Percentiles rank a stretch among this genome's conserved stretches.
These are phyloP conservation scores for Felis chaus DNA, from an alignment of 2,113 vertebrate genomes.

Conservation along the genomic window DNA sequence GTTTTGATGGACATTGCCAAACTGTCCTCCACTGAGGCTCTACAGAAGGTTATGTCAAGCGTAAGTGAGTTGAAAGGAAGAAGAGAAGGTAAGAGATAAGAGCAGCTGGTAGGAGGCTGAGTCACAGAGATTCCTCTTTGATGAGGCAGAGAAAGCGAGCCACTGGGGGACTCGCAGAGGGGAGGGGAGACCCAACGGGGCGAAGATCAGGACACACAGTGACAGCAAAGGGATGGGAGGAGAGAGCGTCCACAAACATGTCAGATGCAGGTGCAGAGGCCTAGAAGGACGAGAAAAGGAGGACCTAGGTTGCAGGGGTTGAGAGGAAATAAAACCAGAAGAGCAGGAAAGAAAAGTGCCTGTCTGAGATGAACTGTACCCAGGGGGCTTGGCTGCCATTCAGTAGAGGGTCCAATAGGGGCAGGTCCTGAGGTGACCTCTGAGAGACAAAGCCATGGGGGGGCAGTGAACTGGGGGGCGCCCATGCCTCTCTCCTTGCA, in stretches of 20 bases:
- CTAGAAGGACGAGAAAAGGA: neutral
- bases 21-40: neutral
- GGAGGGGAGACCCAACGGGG: neutral
- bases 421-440: neutral
- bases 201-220: neutral
- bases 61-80: neutral
- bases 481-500: neutral
- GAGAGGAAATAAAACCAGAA: neutral
- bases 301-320: neutral
- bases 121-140: neutral
- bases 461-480: neutral
- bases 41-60: neutral
- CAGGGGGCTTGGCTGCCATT: neutral
- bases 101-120: neutral
- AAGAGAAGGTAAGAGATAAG: constrained; percentile 12
- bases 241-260: neutral
- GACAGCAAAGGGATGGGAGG: neutral
- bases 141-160: constrained; percentile 16
- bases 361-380: neutral
- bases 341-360: neutral
- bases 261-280: neutral
- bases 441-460: neutral
- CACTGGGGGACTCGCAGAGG: neutral
- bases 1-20: neutral
- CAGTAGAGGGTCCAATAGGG: neutral